Conservation (phyloP, 92 coral and sea anemone genomes). For the Epizoanthus ramosus region DNA sequence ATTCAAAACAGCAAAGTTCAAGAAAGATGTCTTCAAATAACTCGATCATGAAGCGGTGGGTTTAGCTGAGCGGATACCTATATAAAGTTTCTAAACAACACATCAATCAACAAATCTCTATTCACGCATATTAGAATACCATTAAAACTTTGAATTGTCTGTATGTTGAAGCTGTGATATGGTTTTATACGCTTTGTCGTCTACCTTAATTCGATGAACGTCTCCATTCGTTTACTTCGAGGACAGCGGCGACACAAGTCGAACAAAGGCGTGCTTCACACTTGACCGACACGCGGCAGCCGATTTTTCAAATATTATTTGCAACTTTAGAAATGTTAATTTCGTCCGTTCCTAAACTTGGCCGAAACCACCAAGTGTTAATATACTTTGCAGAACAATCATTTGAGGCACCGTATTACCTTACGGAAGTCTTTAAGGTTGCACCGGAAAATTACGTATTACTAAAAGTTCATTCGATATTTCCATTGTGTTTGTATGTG, state of each 20-base stretch:
- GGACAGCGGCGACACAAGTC: not conserved
- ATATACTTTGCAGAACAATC: not conserved
- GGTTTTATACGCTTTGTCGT: not conserved
- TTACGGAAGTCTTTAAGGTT: not conserved
- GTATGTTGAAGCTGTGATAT: not conserved
- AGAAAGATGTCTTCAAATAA: not conserved
- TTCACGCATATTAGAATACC: too few relatives aligned
- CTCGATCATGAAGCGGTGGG: not conserved
- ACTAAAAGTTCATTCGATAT: not conserved
- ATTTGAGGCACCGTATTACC: not conserved
- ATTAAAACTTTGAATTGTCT: not conserved
- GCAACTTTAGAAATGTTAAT: not conserved
- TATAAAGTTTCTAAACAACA: too few relatives aligned
- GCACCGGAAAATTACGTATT: not conserved
- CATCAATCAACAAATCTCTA: too few relatives aligned
- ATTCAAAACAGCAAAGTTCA: not conserved
- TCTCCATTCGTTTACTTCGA: not conserved
- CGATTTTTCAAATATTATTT: not conserved
- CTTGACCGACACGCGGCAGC: not conserved
- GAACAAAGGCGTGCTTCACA: not conserved
- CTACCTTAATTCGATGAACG: not conserved
- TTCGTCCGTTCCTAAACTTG: not conserved
- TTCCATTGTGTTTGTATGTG: not conserved
- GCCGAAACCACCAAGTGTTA: not conserved
- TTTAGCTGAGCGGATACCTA: too few relatives aligned